These are phyloP conservation scores for Hemithea aestivaria DNA, from an alignment of 2,888 invertebrate species.

Conservation along the genomic window DNA sequence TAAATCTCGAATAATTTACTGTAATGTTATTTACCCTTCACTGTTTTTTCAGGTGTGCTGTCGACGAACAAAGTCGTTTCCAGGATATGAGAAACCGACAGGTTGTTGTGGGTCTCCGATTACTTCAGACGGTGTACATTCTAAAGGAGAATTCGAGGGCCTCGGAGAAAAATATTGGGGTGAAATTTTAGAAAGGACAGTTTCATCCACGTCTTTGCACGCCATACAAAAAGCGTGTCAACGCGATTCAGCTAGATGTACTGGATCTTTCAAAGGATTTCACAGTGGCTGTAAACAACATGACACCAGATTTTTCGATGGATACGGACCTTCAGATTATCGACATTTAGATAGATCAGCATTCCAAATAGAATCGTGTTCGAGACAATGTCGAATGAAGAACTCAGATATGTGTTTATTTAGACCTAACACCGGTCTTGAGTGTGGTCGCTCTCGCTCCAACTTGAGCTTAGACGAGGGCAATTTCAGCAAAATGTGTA, in stretches of 20 bases:
- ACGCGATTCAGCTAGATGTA: slow-evolving; percentile 61
- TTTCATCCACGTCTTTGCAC: slow-evolving; percentile 86
- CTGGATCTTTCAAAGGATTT: slow-evolving; percentile 72
- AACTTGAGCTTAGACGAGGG: slow-evolving; percentile 73
- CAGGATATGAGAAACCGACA: slow-evolving; percentile 63
- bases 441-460: slow-evolving; percentile 70
- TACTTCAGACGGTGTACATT: slow-evolving; percentile 70
- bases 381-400: slow-evolving; percentile 69
- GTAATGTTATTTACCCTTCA: slow-evolving; percentile 10
- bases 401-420: slow-evolving; percentile 72
- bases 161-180: slow-evolving; percentile 86
- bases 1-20: slow-evolving; percentile 5
- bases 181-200: slow-evolving; percentile 87
- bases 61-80: slow-evolving; percentile 57
- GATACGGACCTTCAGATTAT: slow-evolving; percentile 64
- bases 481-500: slow-evolving; percentile 69
- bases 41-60: slow-evolving; percentile 60
- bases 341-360: slow-evolving; percentile 68
- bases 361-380: slow-evolving; percentile 72
- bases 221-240: slow-evolving; percentile 80
- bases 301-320: slow-evolving; percentile 66
- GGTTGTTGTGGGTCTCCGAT: slow-evolving; percentile 72
- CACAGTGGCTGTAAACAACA: slow-evolving; percentile 67
- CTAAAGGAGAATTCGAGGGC: slow-evolving; percentile 82
- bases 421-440: slow-evolving; percentile 60